These are phyloP conservation scores for Lithosia quadra DNA, from an alignment of 2,888 invertebrate species.

Conservation along the genomic window DNA sequence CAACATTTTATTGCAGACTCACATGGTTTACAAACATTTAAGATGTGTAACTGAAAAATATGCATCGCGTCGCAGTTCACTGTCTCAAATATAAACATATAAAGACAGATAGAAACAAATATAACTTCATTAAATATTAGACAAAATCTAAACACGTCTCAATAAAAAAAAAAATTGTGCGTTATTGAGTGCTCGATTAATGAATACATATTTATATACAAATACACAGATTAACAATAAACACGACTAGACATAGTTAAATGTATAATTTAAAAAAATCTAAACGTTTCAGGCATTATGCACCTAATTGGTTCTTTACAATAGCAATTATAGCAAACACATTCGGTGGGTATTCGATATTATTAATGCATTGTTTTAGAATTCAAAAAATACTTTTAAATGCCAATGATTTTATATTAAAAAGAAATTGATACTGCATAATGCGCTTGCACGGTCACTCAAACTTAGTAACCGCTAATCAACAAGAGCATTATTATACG, in stretches of 20 bases:
- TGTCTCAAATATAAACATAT: no score
- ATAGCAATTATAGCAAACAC: conserved; percentile 23
- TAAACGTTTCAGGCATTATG: conserved; percentile 7
- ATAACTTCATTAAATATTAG: neutral
- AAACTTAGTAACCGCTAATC: no score
- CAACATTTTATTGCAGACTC: no score
- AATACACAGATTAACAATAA: conserved; percentile 37
- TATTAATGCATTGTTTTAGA: neutral
- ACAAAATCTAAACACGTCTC: conserved; percentile 37
- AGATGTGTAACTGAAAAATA: no score
- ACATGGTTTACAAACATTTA: no score
- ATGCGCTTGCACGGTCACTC: no score
- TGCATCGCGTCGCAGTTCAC: no score
- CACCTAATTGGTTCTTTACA: conserved; percentile 12
- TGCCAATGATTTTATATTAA: neutral
- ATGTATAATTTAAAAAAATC: conserved; percentile 30
- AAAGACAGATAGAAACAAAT: no score
- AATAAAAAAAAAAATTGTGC: conserved; percentile 23
- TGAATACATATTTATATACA: conserved; percentile 28
- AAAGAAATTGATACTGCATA: neutral
- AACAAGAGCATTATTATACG: no score
- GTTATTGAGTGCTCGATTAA: neutral
- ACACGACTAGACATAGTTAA: conserved; percentile 57
- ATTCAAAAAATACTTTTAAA: neutral
- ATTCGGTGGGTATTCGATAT: conserved; percentile 39